Base-by-base conservation (phyloP, 2,113 vertebrate species). In the Amazona vittata region DNA sequence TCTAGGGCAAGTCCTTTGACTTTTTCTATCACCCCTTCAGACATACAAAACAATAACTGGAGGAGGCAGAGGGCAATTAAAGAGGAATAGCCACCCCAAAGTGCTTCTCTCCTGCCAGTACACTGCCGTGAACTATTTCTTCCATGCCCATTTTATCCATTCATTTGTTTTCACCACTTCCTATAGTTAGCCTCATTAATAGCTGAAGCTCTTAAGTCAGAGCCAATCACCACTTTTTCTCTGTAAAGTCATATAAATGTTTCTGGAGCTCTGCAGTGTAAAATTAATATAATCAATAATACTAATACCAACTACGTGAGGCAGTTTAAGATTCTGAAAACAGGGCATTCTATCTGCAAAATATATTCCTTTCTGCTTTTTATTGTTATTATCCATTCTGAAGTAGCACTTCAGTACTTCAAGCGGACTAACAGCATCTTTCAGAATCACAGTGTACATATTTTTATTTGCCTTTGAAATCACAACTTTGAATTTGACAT, bases 201-300 rank as follows among this genome's bases (percentile, higher is more conserved):
- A 92, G 88, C 95, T 94, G 70, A 95, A 92, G 33, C 6, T 67
- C 57, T 60, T 43, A 71, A 82, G 35, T 79, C 31, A 84, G 39
- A 26, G 4, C 52, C 64, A 89, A 43, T 84, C 49, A 70, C 49
- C 35, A 84, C 90, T 90, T 65, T 90, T 68, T 86, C 39, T 88
- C 44, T 64, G 5, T 76, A 44, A 86, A 88, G 37, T 63, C 76
- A 14, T 11, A 29, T 19, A 31, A 74, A 69, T 5, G 22, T 77
- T 93, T 64, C 24, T 52, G 55, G 28, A 6, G 6, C 18, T 65
- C 28, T 84, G 44, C 50, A 91, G 68, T 49, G 37, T 52, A 97
- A 70, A 86, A 96, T 79, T 71, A 89, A 83, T 94, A 91, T 91
- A 93, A 90, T 74, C 94, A 96, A 76, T 62, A 92, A 86, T 39